Evolutionary conservation across 2,113 vertebrate genomes (phyloP), one percentile per base, ranked within the genome.

Genomic region (Gavialis gangeticus): DNA sequence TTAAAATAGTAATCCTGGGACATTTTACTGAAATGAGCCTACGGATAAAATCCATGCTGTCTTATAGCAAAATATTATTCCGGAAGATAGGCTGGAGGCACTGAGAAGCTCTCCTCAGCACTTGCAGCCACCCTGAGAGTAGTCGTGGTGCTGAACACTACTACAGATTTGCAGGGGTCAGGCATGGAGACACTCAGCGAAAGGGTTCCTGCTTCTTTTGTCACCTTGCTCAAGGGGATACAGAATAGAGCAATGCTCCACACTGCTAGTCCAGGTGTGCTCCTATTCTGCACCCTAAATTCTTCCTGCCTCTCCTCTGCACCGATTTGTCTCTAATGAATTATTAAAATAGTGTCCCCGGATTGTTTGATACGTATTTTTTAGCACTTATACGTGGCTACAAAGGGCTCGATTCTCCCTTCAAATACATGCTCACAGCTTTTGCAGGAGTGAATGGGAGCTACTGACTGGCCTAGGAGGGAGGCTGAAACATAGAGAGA

Each of bases 151-250:
- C 3, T 1, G 2, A 67, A 46, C 1, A 1, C 3, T 2, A 14
- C 0, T 3, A 0, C 10, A 18, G 16, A 7, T 0, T 1, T 4
- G 4, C 54, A 34, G 66, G 0, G 22, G 17, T 16, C 4, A 2
- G 83, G 1, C 28, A 8, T 11, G 75, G 75, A 3, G 2, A 16
- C 1, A 0, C 8, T 3, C 1, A 64, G 83, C 27, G 63, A 57
- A 14, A 0, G 30, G 30, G 67, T 24, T 8, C 28, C 0, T 27
- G 28, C 46, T 76, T 28, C 78, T 12, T 69, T 78, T 16, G 30
- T 2, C 89, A 63, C 37, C 63, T 60, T 37, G 22, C 7, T 5
- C 28, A 17, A 12, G 69, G 14, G 6, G n/a, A 2, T 0, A 4
- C 46, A 54, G 28, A 71, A 11, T 5, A 28, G 34, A 3, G 5